Percentiles rank a stretch among this genome's conserved stretches.
These are phyloP conservation scores for Elysia crispata DNA, from an alignment of 2,888 invertebrate species.

Conservation along the genomic window DNA sequence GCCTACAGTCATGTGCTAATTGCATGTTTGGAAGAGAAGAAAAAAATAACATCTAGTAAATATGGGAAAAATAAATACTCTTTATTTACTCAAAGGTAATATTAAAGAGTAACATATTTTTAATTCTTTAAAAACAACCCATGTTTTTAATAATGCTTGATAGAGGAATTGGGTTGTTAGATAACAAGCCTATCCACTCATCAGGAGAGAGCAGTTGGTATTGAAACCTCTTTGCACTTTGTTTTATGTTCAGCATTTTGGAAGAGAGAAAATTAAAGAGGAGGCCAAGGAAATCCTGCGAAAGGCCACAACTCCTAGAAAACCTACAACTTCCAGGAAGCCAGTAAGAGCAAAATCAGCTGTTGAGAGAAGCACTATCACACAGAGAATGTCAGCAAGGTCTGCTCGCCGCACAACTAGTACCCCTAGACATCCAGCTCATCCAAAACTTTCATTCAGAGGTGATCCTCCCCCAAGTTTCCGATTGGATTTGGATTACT, in stretches of 20 bases:
- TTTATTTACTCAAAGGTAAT: too few relatives aligned
- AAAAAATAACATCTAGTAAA: too few relatives aligned
- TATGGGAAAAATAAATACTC: too few relatives aligned
- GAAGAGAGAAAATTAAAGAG: slow-evolving; percentile 56
- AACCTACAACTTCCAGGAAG: slow-evolving; percentile 15
- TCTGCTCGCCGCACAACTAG: neutral
- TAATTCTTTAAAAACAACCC: too few relatives aligned
- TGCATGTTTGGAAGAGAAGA: too few relatives aligned
- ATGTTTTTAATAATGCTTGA: too few relatives aligned
- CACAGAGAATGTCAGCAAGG: neutral
- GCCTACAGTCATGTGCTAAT: too few relatives aligned
- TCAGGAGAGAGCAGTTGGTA: too few relatives aligned
- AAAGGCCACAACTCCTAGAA: slow-evolving; percentile 49
- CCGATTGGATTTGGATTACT: slow-evolving; percentile 7
- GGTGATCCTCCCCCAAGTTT: slow-evolving; percentile 1
- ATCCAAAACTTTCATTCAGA: neutral
- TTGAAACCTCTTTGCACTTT: neutral
- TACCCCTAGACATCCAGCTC: neutral
- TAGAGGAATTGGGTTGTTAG: too few relatives aligned
- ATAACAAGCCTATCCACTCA: too few relatives aligned
- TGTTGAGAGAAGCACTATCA: neutral
- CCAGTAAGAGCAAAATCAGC: slow-evolving; percentile 16
- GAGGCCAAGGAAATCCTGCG: slow-evolving; percentile 56
- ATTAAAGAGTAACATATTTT: too few relatives aligned
- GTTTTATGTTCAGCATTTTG: slow-evolving; percentile 61